A percentile compares a stretch with the other conserved stretches of the same genome.
phyloP scores from a whole-genome alignment of 2,888 invertebrate genomes.

The Mactromeris polynyma region DNA sequence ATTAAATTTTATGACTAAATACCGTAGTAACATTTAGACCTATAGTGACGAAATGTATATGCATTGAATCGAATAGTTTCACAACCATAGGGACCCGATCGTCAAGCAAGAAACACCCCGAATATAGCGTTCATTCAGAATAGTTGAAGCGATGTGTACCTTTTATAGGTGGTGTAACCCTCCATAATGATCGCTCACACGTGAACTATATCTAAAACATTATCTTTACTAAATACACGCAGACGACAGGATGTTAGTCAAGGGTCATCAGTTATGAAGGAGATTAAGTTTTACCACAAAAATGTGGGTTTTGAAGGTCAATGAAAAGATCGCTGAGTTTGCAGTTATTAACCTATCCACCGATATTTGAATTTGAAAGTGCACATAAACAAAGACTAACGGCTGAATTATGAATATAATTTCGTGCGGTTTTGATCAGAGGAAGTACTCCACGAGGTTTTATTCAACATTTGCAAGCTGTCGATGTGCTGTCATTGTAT shows the following conservation, averaged over 20 bases:
- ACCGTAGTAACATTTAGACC: too few species aligned
- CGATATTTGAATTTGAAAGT: background rate
- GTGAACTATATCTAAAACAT: background rate
- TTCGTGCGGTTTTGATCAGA: too few species aligned
- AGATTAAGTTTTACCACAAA: constrained; percentile 17
- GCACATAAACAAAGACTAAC: background rate
- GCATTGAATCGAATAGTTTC: too few species aligned
- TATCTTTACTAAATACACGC: constrained; percentile 19
- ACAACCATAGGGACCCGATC: background rate
- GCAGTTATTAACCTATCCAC: background rate
- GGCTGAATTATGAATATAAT: background rate
- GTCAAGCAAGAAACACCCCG: background rate
- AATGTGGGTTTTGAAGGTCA: background rate
- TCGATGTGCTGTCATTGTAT: too few species aligned
- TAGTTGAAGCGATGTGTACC: background rate
- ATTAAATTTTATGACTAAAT: too few species aligned
- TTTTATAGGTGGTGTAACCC: background rate
- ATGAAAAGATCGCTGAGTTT: background rate
- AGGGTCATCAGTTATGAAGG: constrained; percentile 20
- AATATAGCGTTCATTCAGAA: background rate
- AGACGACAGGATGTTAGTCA: constrained; percentile 45
- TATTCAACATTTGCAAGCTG: too few species aligned
- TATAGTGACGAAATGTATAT: too few species aligned
- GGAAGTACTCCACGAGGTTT: too few species aligned
- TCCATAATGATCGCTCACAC: background rate